Base-by-base conservation (phyloP, 2,888 invertebrate species). In the Ornithoptera alexandrae region DNA sequence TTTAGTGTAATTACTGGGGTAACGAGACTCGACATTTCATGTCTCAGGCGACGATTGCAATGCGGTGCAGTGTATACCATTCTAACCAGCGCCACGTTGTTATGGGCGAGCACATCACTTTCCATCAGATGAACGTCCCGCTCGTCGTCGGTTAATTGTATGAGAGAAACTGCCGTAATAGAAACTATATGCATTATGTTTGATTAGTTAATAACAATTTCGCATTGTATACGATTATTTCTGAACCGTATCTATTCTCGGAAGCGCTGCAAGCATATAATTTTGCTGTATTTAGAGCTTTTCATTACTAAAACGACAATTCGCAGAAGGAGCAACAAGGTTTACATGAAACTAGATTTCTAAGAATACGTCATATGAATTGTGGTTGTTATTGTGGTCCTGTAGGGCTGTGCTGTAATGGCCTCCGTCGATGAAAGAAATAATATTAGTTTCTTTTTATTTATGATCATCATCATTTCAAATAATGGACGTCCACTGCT, bases 271-370 rank as follows among this genome's bases (percentile, higher is more conserved):
- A 42, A 57, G 24, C 67, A 57, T 56, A 50, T 22, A 42, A 62
- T 62, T 67, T 67, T 39, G 57, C 62, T 42, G 57, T 22, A 67
- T 62, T 67, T 62, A 67, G 67, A 22, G 67, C 67, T 61, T 67
- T 67, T 67, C 62, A 57, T 67, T 67, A 62, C 62, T 67, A 73
- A 74, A 74, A 73, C 58, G 71, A 71, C 46, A 65, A 67, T 81
- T 81, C 80, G 59, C 65, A 69, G 79, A 80, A 81, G 69, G 68
- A 73, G 75, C 65, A 70, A 74, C 73, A 74, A 77, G 76, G 78
- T 76, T 76, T 76, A 79, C 77, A 72, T 73, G 70, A 77, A 77
- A 77, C 77, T 76, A 42, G 65, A 61, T 71, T 65, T 80, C 80
- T 81, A 74, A 69, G 71, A 80, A 76, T 78, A n/a, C 74, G 74